Conservation (phyloP, 1,140 invertebrate species). For the Plutomurus gul region DNA sequence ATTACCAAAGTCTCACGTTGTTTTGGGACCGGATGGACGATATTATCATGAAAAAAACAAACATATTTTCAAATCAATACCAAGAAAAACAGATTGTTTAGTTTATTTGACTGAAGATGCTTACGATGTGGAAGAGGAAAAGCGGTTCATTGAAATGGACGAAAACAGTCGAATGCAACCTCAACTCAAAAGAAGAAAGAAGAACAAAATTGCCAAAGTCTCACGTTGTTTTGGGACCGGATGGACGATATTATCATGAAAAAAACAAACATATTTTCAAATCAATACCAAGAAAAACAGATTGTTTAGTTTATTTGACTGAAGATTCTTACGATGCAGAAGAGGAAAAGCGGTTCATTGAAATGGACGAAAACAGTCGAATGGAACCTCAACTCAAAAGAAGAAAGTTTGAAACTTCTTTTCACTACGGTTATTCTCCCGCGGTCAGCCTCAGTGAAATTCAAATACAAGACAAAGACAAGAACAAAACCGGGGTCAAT, state of each 20-base stretch:
- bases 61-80: neutral
- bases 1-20: too few relatives aligned
- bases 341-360: neutral
- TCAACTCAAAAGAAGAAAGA: neutral
- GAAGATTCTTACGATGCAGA: neutral
- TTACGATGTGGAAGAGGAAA: neutral
- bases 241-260: neutral
- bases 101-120: constrained; percentile 1
- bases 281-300: neutral
- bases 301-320: neutral
- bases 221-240: neutral
- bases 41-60: neutral
- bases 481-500: too few relatives aligned
- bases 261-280: neutral
- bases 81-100: neutral
- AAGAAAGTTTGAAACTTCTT: too few relatives aligned
- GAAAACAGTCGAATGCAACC: neutral
- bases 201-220: neutral
- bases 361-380: neutral
- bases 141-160: neutral
- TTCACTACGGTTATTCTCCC: too few relatives aligned
- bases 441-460: too few relatives aligned
- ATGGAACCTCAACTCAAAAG: neutral
- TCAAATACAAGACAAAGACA: too few relatives aligned
- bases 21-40: neutral